Conservation (phyloP, 1,140 invertebrate genomes). For the Drosophila melanica region DNA sequence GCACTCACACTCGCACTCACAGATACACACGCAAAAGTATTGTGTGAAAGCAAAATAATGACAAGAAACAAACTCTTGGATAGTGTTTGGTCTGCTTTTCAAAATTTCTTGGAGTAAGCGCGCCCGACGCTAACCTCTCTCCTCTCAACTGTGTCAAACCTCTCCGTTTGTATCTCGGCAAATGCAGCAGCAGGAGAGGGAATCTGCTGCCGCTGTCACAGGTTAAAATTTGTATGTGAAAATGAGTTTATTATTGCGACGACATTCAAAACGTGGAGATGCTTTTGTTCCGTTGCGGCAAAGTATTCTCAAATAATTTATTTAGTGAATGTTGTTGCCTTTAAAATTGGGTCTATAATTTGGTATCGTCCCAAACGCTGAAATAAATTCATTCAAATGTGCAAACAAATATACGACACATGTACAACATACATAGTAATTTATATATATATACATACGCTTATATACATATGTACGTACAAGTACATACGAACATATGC, state of each 20-base stretch:
- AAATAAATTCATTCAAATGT: conserved; percentile 30
- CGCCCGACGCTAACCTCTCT: conserved; percentile 41
- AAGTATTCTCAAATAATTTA: conserved; percentile 27
- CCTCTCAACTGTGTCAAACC: conserved; percentile 43
- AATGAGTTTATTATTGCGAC: conserved; percentile 72
- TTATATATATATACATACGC: conserved; percentile 3
- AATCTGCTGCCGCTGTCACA: conserved; percentile 44
- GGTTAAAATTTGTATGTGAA: conserved; percentile 64
- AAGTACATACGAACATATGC: conserved; percentile 9
- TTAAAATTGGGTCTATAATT: conserved; percentile 52
- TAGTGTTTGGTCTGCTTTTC: conserved; percentile 43
- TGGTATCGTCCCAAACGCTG: conserved; percentile 16
- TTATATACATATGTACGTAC: neutral
- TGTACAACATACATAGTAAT: conserved; percentile 1
- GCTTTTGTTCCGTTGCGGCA: conserved; percentile 50
- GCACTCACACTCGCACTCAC: conserved; percentile 20
- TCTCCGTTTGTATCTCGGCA: conserved; percentile 59
- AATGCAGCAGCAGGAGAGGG: conserved; percentile 48
- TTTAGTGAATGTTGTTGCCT: conserved; percentile 44
- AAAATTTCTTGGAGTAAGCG: conserved; percentile 54
- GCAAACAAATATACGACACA: conserved; percentile 18
- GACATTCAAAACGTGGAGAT: conserved; percentile 60
- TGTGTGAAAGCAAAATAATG: conserved; percentile 43
- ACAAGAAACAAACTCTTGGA: conserved; percentile 38
- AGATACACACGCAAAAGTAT: conserved; percentile 3